Base-by-base conservation (phyloP, 2,113 vertebrate species). In the Urocolius indicus region DNA sequence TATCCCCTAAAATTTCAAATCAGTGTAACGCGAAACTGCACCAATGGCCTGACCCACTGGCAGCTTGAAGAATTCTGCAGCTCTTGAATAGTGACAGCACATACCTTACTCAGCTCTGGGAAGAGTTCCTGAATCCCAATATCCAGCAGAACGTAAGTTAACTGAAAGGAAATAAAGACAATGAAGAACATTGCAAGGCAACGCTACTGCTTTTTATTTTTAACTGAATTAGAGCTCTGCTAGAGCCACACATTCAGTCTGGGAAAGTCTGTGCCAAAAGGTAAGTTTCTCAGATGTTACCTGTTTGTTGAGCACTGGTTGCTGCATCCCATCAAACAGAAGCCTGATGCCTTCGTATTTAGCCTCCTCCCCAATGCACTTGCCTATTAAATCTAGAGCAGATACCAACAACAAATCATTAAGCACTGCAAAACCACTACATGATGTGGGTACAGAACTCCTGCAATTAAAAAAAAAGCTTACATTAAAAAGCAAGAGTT, bases 251-350 rank as follows among this genome's bases (percentile, higher is more conserved):
- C 13, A 10, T 15, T 69, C n/a, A 49, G 10, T 36, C 59, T 29
- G 52, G 63, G n/a, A 65, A 80, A 51, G 11, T 27, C 29, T 23
- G 32, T 30, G 72, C 43, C 49, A n/a, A 36, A 63, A 36, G 57
- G 26, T 10, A 52, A n/a, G 29, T 36, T 59, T 63, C 41, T 67
- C 20, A 36, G 11, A 38, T 22, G 0, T 5, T 95, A 99, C 99
- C 99, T 99, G 99, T 95, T 99, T 99, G 97, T 99, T 99, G 94
- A 99, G 99, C 41, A 99, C 98, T 12, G 99, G 99, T 83, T 99
- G 99, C 95, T 99, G 99, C 58, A 99, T 77, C 14, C 98, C 98
- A 22, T 99, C 98, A 77, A 99, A 99, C 3, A 99, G 97, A 81
- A 99, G 98, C 51, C 98, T 97, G 76, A 99, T 95, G 4, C 99